phyloP scores from a whole-genome alignment of 1,140 invertebrate genomes.

The Diachasma alloeum region DNA sequence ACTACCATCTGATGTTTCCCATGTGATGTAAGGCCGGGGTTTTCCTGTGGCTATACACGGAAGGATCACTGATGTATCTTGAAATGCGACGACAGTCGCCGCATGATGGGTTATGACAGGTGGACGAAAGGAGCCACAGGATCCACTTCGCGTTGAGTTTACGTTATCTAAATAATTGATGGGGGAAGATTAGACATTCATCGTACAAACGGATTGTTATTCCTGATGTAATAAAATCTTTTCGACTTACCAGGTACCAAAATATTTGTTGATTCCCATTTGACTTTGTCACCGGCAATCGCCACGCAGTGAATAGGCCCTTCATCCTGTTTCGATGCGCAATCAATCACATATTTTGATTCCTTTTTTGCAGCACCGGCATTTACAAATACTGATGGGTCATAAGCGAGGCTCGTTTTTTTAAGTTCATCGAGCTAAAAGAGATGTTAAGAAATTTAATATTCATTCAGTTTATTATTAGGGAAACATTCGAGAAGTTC shows the following conservation, averaged over 20 bases:
- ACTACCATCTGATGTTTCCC: conserved; percentile 69
- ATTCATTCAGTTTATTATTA: background rate
- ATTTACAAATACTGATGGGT: background rate
- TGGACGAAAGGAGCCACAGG: background rate
- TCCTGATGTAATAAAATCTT: background rate
- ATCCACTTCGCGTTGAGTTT: background rate
- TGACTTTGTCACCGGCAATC: background rate
- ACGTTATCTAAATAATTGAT: background rate
- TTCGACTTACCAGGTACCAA: background rate
- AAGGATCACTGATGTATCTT: conserved; percentile 72
- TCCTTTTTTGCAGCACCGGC: background rate
- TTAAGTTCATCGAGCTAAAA: conserved; percentile 5
- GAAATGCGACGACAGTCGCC: conserved; percentile 54
- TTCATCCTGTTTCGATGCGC: conserved; percentile 17
- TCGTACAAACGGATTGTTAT: background rate
- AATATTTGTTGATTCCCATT: conserved; percentile 2
- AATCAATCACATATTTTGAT: conserved; percentile 25
- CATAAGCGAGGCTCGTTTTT: background rate
- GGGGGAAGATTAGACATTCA: background rate
- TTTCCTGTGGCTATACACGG: conserved; percentile 75
- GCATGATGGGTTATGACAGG: conserved; percentile 39
- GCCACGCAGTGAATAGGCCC: conserved; percentile 19
- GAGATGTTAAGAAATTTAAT: background rate
- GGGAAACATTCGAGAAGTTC: background rate
- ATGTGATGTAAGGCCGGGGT: conserved; percentile 72